Evolutionary conservation across 2,113 vertebrate genomes (phyloP), one percentile per base, ranked within the genome.

Genomic region (Sapajus apella): DNA sequence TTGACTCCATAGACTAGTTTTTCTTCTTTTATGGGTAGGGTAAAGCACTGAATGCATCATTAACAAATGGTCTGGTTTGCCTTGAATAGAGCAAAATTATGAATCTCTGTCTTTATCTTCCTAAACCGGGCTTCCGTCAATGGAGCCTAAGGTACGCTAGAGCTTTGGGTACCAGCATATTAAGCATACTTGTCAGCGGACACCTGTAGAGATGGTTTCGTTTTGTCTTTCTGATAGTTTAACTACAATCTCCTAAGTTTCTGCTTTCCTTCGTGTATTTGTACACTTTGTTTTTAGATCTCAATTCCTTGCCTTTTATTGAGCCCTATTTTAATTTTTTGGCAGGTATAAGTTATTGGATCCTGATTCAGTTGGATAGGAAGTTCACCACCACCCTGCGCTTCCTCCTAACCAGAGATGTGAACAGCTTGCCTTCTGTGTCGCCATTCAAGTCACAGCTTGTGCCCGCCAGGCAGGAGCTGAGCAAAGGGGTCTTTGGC

Each of bases 241-340:
- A 35, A 91, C 18, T 61, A 40, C 4, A 45, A 56, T 84, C 83
- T 43, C 75, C 32, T 56, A 21, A 70, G 32, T 13, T 20, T 89
- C 75, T 83, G 27, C 45, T 58, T 27, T 56, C 64, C 32, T 87
- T 89, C 18, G 75, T 93, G 3, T 90, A 50, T 81, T 81, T 96
- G 47, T 32, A 37, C 17, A n/a, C 14, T 73, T 81, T 64, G 32
- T 45, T 95, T 97, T 93, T 90, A 92, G 32, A 92, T 21, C 81
- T 20, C 35, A 95, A 23, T 12, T 81, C 73, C 45, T 86, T 40
- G 47, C 1, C 23, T 89, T 75, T 87, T 18, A 56, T 83, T 82
- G 70, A 73, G 61, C 37, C 55, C 32, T 52, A 0, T 77, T 96
- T 68, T 73, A 14, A 94, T 84, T 94, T 58, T 90, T 76, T 9